Evolutionary conservation across 1,140 invertebrate genomes (phyloP).

Genomic region (Hylaeus volcanicus): DNA sequence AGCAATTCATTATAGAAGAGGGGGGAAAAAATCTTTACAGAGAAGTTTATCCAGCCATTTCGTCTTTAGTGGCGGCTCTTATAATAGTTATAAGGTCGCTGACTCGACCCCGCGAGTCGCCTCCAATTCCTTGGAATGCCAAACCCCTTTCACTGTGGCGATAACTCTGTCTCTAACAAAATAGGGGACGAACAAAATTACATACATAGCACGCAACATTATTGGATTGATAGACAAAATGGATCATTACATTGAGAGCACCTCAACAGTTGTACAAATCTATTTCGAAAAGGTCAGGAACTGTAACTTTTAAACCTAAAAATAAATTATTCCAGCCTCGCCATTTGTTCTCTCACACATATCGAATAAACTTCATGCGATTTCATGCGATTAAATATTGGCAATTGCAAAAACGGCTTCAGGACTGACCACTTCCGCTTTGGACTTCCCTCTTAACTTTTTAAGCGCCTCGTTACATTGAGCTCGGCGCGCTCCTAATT

Average conservation of each 20-base stretch:
- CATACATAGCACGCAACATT: neutral
- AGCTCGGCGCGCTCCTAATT: too few species aligned
- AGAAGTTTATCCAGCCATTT: conserved; percentile 19
- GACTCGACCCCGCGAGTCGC: neutral
- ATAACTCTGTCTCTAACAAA: conserved; percentile 33
- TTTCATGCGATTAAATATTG: neutral
- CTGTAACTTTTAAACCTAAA: too few species aligned
- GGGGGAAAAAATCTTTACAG: conserved; percentile 6
- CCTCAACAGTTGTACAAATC: too few species aligned
- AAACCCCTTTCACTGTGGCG: conserved; percentile 6
- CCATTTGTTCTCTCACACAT: too few species aligned
- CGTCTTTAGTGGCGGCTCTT: neutral
- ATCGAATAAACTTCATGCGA: neutral
- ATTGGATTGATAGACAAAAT: too few species aligned
- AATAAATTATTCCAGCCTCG: too few species aligned
- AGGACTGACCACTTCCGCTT: too few species aligned
- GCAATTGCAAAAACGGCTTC: too few species aligned
- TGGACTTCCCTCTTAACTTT: too few species aligned
- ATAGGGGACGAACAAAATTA: conserved; percentile 16
- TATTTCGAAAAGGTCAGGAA: too few species aligned
- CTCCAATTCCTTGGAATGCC: conserved; percentile 25
- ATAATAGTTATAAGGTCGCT: conserved; percentile 15
- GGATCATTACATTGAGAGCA: too few species aligned
- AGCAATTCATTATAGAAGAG: neutral
- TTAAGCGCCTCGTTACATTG: too few species aligned